Percentiles rank a stretch among this genome's conserved stretches.
Conservation (phyloP, 2,113 vertebrate genomes). For the Urocolius indicus region DNA sequence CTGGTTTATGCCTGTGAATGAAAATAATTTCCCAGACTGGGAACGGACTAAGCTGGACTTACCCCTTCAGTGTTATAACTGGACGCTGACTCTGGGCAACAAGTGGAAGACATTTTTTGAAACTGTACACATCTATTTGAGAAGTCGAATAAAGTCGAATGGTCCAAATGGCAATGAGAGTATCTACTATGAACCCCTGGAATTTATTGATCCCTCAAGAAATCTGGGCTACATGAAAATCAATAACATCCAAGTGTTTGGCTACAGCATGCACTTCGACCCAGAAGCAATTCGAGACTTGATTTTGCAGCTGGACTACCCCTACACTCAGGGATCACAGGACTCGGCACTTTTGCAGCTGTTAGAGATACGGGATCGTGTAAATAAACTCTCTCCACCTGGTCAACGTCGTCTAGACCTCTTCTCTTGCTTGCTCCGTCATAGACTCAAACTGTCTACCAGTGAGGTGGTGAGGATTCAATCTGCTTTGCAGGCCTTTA, state of each 20-base stretch:
- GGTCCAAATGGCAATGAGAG: constrained; percentile 86
- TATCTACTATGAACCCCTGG: constrained; percentile 92
- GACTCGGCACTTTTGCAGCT: constrained; percentile 95
- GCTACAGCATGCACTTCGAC: constrained; percentile 99
- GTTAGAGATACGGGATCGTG: constrained; percentile 92
- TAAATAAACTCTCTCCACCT: constrained; percentile 93
- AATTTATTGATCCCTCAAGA: constrained; percentile 88
- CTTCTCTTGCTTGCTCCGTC: constrained; percentile 94
- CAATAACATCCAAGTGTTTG: constrained; percentile 96
- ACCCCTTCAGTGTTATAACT: constrained; percentile 95
- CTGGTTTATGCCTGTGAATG: constrained; percentile 94
- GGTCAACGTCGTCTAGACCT: constrained; percentile 92
- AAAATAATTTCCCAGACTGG: constrained; percentile 94
- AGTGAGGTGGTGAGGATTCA: constrained; percentile 95
- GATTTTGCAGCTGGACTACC: constrained; percentile 96
- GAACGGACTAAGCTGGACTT: constrained; percentile 92
- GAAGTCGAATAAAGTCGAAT: constrained; percentile 90
- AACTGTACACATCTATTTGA: constrained; percentile 95
- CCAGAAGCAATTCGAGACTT: constrained; percentile 95
- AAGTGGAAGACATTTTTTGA: constrained; percentile 99
- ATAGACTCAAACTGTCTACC: constrained; percentile 93
- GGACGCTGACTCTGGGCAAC: constrained; percentile 95
- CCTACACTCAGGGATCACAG: constrained; percentile 97
- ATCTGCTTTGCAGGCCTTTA: constrained; percentile 91
- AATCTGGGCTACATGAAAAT: constrained; percentile 99